Evolutionary conservation across 2,888 invertebrate species (phyloP).

Genomic region (Mythimna pallens): DNA sequence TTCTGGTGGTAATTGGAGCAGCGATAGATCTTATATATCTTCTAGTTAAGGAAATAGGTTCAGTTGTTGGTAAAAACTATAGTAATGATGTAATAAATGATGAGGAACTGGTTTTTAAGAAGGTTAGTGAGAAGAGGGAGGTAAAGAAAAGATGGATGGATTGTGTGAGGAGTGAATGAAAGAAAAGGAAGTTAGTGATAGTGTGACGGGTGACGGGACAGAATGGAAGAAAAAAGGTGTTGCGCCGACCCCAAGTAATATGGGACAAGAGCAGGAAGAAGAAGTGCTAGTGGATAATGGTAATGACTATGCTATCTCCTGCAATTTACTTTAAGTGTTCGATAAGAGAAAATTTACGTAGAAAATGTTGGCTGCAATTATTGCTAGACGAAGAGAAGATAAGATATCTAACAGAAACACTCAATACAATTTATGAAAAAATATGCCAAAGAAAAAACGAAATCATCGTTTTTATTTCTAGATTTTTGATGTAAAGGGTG

Average conservation of each 20-base stretch:
- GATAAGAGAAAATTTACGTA: background rate
- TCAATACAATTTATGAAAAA: too few relatives aligned
- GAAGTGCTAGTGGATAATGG: background rate
- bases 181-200: too few relatives aligned
- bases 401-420: background rate
- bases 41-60: background rate
- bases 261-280: too few relatives aligned
- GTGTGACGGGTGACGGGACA: too few relatives aligned
- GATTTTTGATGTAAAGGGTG: too few relatives aligned
- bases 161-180: too few relatives aligned
- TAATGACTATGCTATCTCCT: background rate
- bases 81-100: background rate
- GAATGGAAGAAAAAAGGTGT: too few relatives aligned
- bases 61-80: background rate
- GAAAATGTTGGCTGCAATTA: background rate
- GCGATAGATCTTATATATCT: background rate
- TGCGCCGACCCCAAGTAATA: too few relatives aligned
- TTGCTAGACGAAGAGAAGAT: background rate
- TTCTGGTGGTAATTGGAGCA: slow-evolving; percentile 38
- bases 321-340: background rate
- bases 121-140: too few relatives aligned
- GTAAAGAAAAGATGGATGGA: too few relatives aligned
- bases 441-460: too few relatives aligned
- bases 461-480: too few relatives aligned
- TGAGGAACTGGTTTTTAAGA: background rate